These are phyloP conservation scores for Baryphthengus martii DNA, from an alignment of 2,113 vertebrate species.

Conservation along the genomic window DNA sequence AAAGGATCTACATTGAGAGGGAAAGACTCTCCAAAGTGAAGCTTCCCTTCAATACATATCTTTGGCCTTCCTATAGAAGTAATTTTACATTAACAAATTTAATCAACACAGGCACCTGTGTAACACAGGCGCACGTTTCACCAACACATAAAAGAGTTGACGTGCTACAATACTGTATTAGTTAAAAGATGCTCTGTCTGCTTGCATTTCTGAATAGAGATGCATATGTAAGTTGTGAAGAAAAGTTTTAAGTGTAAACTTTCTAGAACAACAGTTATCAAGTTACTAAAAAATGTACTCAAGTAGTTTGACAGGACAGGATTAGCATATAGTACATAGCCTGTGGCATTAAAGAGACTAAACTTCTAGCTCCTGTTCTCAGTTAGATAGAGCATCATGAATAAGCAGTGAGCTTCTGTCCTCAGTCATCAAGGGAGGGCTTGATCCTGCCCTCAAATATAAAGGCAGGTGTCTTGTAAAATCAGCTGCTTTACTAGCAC, in stretches of 20 bases:
- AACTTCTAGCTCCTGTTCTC: neutral
- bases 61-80: neutral
- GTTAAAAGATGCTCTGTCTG: neutral
- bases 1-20: neutral
- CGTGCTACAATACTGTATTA: neutral
- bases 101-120: neutral
- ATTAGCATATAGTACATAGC: neutral
- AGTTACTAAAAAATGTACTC: neutral
- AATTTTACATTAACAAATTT: neutral
- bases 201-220: neutral
- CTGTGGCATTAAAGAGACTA: neutral
- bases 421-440: neutral
- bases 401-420: conserved; percentile 34
- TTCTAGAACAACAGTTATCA: neutral
- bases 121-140: neutral
- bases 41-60: neutral
- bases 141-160: neutral
- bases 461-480: conserved; percentile 39
- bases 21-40: neutral
- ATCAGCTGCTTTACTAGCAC: conserved; percentile 1
- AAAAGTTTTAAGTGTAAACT: neutral
- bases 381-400: neutral
- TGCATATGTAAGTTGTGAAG: neutral
- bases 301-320: neutral
- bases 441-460: conserved; percentile 34